phyloP scores from a whole-genome alignment of 2,888 invertebrate genomes.

The Acleris cristana region DNA sequence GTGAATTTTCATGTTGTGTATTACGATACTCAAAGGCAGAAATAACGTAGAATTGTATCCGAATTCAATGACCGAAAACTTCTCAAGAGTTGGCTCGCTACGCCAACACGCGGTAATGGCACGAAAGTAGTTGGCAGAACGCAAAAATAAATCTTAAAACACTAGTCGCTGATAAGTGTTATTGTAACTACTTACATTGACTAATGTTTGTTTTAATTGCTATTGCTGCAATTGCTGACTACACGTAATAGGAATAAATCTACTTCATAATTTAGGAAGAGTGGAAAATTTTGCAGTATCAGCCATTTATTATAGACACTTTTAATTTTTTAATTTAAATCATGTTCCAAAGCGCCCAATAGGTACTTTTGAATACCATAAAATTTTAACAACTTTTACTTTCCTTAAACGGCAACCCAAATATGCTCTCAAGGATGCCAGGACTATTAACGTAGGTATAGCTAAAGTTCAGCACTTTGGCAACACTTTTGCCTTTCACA shows the following conservation, averaged over 20 bases:
- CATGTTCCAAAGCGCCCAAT: too few relatives aligned
- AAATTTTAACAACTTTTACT: too few relatives aligned
- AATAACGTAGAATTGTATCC: constrained; percentile 8
- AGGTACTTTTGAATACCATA: too few relatives aligned
- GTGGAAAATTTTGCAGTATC: too few relatives aligned
- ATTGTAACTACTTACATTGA: neutral
- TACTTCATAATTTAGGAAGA: too few relatives aligned
- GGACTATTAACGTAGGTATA: too few relatives aligned
- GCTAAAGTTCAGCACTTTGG: too few relatives aligned
- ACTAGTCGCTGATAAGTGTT: constrained; percentile 1
- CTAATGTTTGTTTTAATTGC: neutral
- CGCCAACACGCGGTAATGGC: neutral
- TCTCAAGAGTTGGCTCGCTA: constrained; percentile 11
- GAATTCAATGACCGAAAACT: constrained; percentile 5
- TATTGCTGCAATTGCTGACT: neutral
- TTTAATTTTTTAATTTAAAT: too few relatives aligned
- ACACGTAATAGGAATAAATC: neutral
- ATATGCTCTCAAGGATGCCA: too few relatives aligned
- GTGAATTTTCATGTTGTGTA: neutral
- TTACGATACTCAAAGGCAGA: neutral
- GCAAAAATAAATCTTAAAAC: constrained; percentile 3
- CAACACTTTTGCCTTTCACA: too few relatives aligned
- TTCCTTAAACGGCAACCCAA: too few relatives aligned
- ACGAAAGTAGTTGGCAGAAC: constrained; percentile 47
- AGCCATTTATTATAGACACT: too few relatives aligned